Conservation (phyloP, 2,888 invertebrate genomes). For the Lasius platythorax region DNA sequence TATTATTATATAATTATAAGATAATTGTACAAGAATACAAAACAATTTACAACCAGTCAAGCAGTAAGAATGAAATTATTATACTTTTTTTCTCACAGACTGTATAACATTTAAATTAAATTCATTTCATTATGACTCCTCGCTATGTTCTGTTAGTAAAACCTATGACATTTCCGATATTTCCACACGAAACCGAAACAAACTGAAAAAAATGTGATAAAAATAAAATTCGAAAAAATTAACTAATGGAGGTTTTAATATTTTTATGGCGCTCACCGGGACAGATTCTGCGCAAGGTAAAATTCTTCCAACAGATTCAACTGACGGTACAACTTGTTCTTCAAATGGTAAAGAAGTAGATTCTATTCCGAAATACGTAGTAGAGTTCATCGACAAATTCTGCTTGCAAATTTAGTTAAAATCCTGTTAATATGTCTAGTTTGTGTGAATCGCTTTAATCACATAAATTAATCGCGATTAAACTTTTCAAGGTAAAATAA, state of each 20-base stretch:
- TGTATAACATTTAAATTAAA: conserved; percentile 85
- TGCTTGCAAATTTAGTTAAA: not conserved
- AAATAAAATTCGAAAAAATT: conserved; percentile 14
- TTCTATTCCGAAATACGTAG: not conserved
- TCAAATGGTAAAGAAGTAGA: not conserved
- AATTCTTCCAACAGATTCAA: conserved; percentile 1
- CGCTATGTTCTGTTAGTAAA: conserved; percentile 46
- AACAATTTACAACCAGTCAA: conserved; percentile 81
- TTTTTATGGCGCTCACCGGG: not conserved
- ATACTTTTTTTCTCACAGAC: conserved; percentile 82
- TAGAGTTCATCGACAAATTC: not conserved
- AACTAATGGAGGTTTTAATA: conserved; percentile 5
- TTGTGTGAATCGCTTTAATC: not conserved
- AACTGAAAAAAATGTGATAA: not conserved
- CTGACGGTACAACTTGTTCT: conserved; percentile 13
- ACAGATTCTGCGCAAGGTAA: not conserved
- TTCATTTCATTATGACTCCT: conserved; percentile 83
- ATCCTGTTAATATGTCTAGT: not conserved
- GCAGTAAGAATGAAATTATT: conserved; percentile 81
- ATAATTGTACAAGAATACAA: conserved; percentile 84
- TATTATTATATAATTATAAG: conserved; percentile 84
- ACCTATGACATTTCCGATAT: conserved; percentile 28
- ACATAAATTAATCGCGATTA: not conserved
- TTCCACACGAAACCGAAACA: not conserved
- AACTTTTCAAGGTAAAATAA: not conserved